Evolutionary conservation across 2,797 vertebrate genomes (phyloP).

Genomic region (Sebastes jordani): DNA sequence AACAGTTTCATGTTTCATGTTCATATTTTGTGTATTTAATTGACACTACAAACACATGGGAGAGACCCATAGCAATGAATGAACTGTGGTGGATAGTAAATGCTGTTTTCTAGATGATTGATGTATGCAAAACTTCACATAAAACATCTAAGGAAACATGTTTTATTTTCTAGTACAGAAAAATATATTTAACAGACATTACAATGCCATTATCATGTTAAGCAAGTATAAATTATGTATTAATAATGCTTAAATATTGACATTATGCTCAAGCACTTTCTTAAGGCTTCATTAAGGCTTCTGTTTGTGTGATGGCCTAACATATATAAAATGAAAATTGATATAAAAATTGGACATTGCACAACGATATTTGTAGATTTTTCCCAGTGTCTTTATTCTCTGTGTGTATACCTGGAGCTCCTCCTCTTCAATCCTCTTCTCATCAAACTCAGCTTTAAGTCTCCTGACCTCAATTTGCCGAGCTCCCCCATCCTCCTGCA

Average conservation of each 20-base stretch:
- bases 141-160: not conserved
- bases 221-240: not conserved
- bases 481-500: conserved; percentile 72
- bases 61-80: not conserved
- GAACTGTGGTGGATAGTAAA: not conserved
- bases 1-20: too few relatives aligned
- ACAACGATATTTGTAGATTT: not conserved
- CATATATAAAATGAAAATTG: not conserved
- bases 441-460: conserved; percentile 68
- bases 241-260: not conserved
- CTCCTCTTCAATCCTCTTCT: conserved; percentile 67
- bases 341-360: not conserved
- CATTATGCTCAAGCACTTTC: not conserved
- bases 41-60: not conserved
- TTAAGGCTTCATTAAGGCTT: not conserved
- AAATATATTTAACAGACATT: not conserved
- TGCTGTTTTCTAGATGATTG: not conserved
- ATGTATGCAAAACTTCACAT: not conserved
- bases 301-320: not conserved
- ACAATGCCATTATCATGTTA: not conserved
- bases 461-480: conserved; percentile 77
- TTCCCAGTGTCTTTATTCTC: not conserved
- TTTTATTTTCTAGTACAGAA: not conserved
- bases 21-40: not conserved
- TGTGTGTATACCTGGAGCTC: conserved; percentile 52